Conservation (phyloP, 2,113 vertebrate genomes). For the Verasper variegatus region DNA sequence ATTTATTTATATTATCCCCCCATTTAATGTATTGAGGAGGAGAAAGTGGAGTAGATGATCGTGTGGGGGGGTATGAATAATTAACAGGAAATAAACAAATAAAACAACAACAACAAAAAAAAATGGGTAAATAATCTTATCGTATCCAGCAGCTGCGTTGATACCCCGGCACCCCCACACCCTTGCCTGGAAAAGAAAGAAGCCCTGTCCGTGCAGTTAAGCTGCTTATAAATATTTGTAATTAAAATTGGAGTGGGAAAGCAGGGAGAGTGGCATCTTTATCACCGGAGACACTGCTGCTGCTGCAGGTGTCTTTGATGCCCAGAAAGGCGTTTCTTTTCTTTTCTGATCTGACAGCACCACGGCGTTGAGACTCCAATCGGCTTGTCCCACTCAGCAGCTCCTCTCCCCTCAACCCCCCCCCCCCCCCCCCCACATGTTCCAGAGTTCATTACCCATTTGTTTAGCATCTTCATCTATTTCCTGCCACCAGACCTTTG, state of each 20-base stretch:
- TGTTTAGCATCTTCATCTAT: constrained; percentile 66
- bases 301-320: constrained; percentile 82
- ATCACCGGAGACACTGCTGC: constrained; percentile 79
- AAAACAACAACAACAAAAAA: constrained; percentile 49
- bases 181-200: constrained; percentile 66
- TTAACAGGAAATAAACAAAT: constrained; percentile 73
- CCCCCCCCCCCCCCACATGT: constrained; percentile 6
- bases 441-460: constrained; percentile 66
- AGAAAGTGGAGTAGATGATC: constrained; percentile 52
- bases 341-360: constrained; percentile 68
- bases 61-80: constrained; percentile 69
- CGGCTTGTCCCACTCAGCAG: constrained; percentile 60
- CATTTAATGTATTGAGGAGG: constrained; percentile 59
- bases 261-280: constrained; percentile 74
- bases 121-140: constrained; percentile 78
- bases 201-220: constrained; percentile 74
- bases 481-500: constrained; percentile 52
- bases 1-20: constrained; percentile 59
- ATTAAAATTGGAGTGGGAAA: constrained; percentile 76
- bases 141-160: constrained; percentile 74
- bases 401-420: constrained; percentile 1
- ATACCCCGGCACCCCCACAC: constrained; percentile 70
- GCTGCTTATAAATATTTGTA: constrained; percentile 83
- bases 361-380: constrained; percentile 59
- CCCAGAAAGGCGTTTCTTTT: constrained; percentile 67